Conservation (phyloP, 2,113 vertebrate species). For the Catharus minimus region DNA sequence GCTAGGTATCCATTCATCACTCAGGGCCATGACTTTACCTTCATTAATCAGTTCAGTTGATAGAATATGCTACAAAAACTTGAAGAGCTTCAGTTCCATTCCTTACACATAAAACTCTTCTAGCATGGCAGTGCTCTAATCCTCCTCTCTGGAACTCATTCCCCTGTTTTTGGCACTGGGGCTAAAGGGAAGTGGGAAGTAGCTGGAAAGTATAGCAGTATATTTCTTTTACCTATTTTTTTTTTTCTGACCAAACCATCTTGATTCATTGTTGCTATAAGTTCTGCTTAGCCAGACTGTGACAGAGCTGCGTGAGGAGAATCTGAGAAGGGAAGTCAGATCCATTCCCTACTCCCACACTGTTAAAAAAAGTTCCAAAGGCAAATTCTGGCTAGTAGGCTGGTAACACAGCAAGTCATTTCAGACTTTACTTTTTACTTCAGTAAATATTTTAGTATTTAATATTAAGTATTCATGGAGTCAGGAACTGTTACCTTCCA, state of each 20-base stretch:
- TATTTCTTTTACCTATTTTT: neutral
- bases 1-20: neutral
- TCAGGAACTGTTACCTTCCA: neutral
- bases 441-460: neutral
- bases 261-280: neutral
- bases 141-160: neutral
- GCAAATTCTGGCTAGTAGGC: neutral
- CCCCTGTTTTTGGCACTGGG: neutral
- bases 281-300: neutral
- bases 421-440: neutral
- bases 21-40: neutral
- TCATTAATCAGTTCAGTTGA: neutral
- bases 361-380: neutral
- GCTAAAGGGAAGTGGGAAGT: neutral
- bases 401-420: neutral
- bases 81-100: neutral
- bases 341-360: neutral
- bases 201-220: neutral
- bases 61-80: neutral
- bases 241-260: neutral
- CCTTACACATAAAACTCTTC: neutral
- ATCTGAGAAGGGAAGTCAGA: neutral
- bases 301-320: neutral
- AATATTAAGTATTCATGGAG: neutral
- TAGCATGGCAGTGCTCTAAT: neutral